Evolutionary conservation across 2,888 invertebrate species (phyloP), one percentile per base, ranked within the genome.

Genomic region (Lysandra bellargus): DNA sequence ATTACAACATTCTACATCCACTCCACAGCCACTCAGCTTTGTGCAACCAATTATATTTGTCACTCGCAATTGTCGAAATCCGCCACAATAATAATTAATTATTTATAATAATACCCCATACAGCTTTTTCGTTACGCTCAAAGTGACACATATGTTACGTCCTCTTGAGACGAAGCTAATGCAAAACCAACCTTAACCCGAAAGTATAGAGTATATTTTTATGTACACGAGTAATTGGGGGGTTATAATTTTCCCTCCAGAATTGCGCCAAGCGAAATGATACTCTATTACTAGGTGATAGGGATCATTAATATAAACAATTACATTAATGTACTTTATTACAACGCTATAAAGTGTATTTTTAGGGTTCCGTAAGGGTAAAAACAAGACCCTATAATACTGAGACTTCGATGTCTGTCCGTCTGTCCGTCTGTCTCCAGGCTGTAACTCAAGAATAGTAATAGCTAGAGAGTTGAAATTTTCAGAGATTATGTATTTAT

Each of bases 81-180:
- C 83, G 85, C 87, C 89, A 87, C 87, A 90, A 87, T 87, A 85
- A 88, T 88, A 88, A 85, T 87, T 86, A 88, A 89, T 89, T 87
- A 86, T 87, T 87, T 85, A 84, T 84, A 85, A 85, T 85, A 85
- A 85, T 86, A 84, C 84, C 83, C 84, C 80, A 82, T 83, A 84
- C 86, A 87, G 86, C 83, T 84, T 84, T 88, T 87, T 87, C 85
- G 86, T 87, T 87, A 86, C 85, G 84, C 82, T 83, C 85, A 86
- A 86, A 89, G 88, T 88, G 85, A 83, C 85, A 86, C 91, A 90
- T 91, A 91, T 90, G 90, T 87, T 90, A 86, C 83, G 84, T 83
- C 73, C 33, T 9, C 9, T 49, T 30, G 78, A 44, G 3, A 78
- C 14, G 9, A 57, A 30, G 3, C 7, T 53, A 49, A 40, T 4